phyloP scores from a whole-genome alignment of 2,888 invertebrate genomes.

The Drosophila neotestacea region DNA sequence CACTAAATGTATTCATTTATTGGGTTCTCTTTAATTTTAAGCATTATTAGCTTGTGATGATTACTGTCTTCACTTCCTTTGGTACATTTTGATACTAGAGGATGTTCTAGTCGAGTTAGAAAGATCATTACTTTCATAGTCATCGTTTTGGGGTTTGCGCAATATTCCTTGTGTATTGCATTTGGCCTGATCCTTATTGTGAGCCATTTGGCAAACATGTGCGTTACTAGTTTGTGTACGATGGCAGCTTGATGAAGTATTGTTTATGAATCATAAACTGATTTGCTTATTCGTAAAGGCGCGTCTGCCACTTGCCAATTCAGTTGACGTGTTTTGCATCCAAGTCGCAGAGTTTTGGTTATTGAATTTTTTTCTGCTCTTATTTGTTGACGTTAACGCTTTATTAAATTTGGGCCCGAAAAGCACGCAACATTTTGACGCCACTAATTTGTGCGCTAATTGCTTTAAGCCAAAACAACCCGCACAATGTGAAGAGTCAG shows the following conservation, averaged over 20 bases:
- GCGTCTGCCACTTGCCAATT: conserved; percentile 54
- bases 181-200: conserved; percentile 63
- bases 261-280: conserved; percentile 78
- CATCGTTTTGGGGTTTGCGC: conserved; percentile 27
- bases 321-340: conserved; percentile 70
- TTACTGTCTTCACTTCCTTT: too few species aligned
- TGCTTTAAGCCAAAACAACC: conserved; percentile 55
- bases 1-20: too few species aligned
- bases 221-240: conserved; percentile 41
- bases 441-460: conserved; percentile 69
- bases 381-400: conserved; percentile 21
- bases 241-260: conserved; percentile 74
- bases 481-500: conserved; percentile 14
- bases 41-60: too few species aligned
- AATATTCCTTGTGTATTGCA: conserved; percentile 52
- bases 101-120: neutral
- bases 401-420: conserved; percentile 60
- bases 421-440: conserved; percentile 62
- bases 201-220: conserved; percentile 61
- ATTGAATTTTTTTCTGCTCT: conserved; percentile 37
- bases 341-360: conserved; percentile 32
- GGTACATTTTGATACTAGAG: neutral
- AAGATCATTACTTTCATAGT: neutral
- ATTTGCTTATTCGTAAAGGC: conserved; percentile 68
- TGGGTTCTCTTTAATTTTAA: too few species aligned